Conservation (phyloP, 2,888 invertebrate genomes). For the Torymus auratus region DNA sequence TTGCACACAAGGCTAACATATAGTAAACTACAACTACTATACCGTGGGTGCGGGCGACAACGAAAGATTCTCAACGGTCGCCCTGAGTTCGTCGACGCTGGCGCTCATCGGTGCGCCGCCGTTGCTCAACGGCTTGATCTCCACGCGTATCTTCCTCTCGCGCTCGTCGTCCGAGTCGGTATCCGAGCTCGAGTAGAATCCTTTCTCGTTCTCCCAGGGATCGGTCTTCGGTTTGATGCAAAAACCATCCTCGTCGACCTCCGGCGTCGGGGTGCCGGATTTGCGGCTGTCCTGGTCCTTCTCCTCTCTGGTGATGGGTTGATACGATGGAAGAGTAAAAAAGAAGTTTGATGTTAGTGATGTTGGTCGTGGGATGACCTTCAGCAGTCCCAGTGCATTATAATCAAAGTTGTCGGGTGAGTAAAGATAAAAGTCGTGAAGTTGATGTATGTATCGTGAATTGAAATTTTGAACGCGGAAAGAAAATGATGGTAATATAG, state of each 20-base stretch:
- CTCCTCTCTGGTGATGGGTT: constrained; percentile 80
- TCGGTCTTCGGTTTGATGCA: constrained; percentile 91
- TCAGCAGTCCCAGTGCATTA: constrained; percentile 50
- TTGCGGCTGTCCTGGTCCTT: constrained; percentile 80
- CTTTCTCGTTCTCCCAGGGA: constrained; percentile 86
- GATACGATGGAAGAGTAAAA: too few species aligned
- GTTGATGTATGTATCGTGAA: too few species aligned
- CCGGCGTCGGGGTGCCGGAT: constrained; percentile 81
- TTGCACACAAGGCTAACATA: too few species aligned
- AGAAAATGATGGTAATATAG: too few species aligned
- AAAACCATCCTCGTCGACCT: constrained; percentile 96
- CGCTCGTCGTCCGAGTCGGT: constrained; percentile 92
- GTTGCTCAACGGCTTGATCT: constrained; percentile 95
- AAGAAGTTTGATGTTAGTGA: too few species aligned
- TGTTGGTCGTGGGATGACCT: not conserved
- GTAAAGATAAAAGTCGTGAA: too few species aligned
- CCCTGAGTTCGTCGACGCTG: constrained; percentile 95
- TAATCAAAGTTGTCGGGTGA: not conserved
- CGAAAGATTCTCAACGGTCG: constrained; percentile 94
- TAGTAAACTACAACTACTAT: constrained; percentile 61
- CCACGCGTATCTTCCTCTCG: constrained; percentile 93
- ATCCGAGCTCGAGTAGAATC: constrained; percentile 93
- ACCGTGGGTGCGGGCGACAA: constrained; percentile 87
- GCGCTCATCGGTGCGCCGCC: constrained; percentile 93
- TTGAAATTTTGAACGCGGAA: too few species aligned